phyloP scores from a whole-genome alignment of 2,113 vertebrate species.

The Gobio gobio region DNA sequence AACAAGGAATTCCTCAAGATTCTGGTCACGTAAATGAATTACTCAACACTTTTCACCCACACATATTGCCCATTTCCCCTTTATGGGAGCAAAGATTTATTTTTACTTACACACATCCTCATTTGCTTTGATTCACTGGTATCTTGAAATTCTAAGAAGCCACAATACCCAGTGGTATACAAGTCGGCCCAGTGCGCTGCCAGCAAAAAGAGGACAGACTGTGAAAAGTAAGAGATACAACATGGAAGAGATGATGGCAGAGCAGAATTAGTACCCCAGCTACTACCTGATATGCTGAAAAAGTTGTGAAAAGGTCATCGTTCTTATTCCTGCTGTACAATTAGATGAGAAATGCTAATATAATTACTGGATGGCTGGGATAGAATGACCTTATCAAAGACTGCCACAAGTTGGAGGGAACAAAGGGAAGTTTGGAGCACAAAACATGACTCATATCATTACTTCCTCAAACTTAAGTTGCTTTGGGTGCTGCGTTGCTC shows the following conservation, averaged over 20 bases:
- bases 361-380: slow-evolving; percentile 56
- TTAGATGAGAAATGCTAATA: slow-evolving; percentile 62
- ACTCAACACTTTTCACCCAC: slow-evolving; percentile 24
- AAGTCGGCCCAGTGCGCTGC: not conserved
- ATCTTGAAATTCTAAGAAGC: slow-evolving; percentile 27
- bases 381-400: slow-evolving; percentile 69
- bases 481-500: not conserved
- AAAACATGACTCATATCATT: slow-evolving; percentile 42
- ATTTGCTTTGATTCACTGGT: slow-evolving; percentile 31
- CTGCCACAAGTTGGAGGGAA: slow-evolving; percentile 52
- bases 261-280: slow-evolving; percentile 57
- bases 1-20: slow-evolving; percentile 20
- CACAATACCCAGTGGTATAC: not conserved
- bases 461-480: slow-evolving; percentile 24
- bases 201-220: slow-evolving; percentile 32
- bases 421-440: slow-evolving; percentile 52
- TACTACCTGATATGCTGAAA: slow-evolving; percentile 43
- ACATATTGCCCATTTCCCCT: slow-evolving; percentile 45
- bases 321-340: slow-evolving; percentile 60
- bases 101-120: slow-evolving; percentile 31
- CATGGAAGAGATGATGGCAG: slow-evolving; percentile 49
- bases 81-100: slow-evolving; percentile 25
- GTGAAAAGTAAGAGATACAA: slow-evolving; percentile 47
- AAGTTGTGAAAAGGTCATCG: slow-evolving; percentile 67
- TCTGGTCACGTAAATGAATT: slow-evolving; percentile 1